phyloP scores from a whole-genome alignment of 2,113 vertebrate species.

The Scomber japonicus region DNA sequence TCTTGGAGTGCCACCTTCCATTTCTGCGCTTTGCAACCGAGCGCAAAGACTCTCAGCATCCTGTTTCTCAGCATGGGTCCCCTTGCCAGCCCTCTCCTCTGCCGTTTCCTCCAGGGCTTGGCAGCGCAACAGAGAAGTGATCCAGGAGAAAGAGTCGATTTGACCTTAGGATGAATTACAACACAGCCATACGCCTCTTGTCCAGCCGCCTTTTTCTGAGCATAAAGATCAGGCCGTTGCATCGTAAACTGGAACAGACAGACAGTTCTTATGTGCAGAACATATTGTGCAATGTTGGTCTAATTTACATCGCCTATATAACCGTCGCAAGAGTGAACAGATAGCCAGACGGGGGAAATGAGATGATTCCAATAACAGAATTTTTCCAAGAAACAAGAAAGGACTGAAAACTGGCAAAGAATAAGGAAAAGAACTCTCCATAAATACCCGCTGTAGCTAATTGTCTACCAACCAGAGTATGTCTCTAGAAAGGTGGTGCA shows the following conservation, averaged over 20 bases:
- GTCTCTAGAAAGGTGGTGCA: slow-evolving; percentile 35
- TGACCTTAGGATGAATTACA: slow-evolving; percentile 72
- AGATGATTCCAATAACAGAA: neutral
- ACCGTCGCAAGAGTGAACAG: neutral
- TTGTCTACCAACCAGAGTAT: slow-evolving; percentile 6
- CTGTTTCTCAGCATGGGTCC: slow-evolving; percentile 62
- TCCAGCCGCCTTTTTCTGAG: slow-evolving; percentile 44
- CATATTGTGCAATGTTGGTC: slow-evolving; percentile 60
- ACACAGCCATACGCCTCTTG: slow-evolving; percentile 43
- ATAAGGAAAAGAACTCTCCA: slow-evolving; percentile 11
- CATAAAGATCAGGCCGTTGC: slow-evolving; percentile 44
- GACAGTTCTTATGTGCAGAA: slow-evolving; percentile 33
- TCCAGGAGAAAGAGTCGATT: slow-evolving; percentile 67
- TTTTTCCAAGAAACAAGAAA: slow-evolving; percentile 29
- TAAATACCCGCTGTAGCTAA: slow-evolving; percentile 35
- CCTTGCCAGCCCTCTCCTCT: slow-evolving; percentile 48
- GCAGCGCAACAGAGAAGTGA: slow-evolving; percentile 61
- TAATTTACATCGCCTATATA: slow-evolving; percentile 62
- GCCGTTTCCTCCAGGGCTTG: slow-evolving; percentile 64
- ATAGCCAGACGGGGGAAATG: neutral
- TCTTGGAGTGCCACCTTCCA: slow-evolving; percentile 72
- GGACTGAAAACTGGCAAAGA: slow-evolving; percentile 17
- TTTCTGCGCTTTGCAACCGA: slow-evolving; percentile 58
- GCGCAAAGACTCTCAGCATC: slow-evolving; percentile 50
- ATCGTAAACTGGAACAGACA: slow-evolving; percentile 48